Percentiles rank a stretch among this genome's conserved stretches.
phyloP scores from a whole-genome alignment of 92 coral and sea anemone species.

The Zoanthus sansibaricus region DNA sequence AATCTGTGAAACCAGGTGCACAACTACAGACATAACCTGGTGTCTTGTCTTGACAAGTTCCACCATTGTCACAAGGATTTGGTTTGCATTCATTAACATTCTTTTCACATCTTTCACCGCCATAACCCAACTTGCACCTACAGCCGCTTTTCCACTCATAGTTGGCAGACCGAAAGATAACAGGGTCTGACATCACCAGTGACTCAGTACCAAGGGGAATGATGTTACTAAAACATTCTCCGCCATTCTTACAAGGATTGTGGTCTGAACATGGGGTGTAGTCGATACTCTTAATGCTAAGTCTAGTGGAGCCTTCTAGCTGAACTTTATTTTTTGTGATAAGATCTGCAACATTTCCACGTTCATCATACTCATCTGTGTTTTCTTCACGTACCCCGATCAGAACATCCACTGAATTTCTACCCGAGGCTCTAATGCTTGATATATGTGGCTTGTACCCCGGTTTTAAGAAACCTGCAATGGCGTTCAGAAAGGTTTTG shows the following conservation, averaged over 20 bases:
- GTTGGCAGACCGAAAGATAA: slow-evolving; percentile 76
- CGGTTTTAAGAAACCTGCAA: slow-evolving; percentile 61
- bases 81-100: slow-evolving; percentile 77
- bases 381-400: slow-evolving; percentile 65
- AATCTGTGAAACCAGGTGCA: slow-evolving; percentile 80
- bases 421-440: slow-evolving; percentile 72
- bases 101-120: slow-evolving; percentile 69
- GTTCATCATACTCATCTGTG: slow-evolving; percentile 52
- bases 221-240: slow-evolving; percentile 85
- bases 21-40: slow-evolving; percentile 76
- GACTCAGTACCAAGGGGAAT: slow-evolving; percentile 64
- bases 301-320: slow-evolving; percentile 72
- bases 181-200: slow-evolving; percentile 60
- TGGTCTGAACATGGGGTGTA: slow-evolving; percentile 84
- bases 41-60: slow-evolving; percentile 63
- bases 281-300: slow-evolving; percentile 68
- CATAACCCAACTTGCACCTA: slow-evolving; percentile 81
- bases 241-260: slow-evolving; percentile 86
- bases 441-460: slow-evolving; percentile 72
- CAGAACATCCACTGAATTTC: slow-evolving; percentile 77
- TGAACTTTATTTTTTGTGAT: slow-evolving; percentile 68
- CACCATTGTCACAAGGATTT: slow-evolving; percentile 80
- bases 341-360: slow-evolving; percentile 65
- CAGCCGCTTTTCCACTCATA: slow-evolving; percentile 78
- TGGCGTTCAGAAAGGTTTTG: slow-evolving; percentile 68